phyloP scores from a whole-genome alignment of 1,140 invertebrate species.

The Chironomus tepperi region DNA sequence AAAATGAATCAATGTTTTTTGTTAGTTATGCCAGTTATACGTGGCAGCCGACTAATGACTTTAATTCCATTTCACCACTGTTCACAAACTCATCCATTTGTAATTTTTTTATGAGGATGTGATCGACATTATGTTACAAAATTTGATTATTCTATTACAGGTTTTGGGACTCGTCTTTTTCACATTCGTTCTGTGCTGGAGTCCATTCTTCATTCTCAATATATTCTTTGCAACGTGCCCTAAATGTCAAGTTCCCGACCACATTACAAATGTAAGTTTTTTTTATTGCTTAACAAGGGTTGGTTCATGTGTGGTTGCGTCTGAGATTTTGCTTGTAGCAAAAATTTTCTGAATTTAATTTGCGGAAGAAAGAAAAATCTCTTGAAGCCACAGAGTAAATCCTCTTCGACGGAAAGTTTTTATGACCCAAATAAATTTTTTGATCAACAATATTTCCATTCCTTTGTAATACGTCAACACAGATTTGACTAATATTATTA shows the following conservation, averaged over 20 bases:
- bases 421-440: too few species aligned
- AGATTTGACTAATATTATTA: not conserved
- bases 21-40: not conserved
- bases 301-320: too few species aligned
- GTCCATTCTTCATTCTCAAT: constrained; percentile 82
- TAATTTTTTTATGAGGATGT: not conserved
- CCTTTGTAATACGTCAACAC: not conserved
- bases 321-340: too few species aligned
- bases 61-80: not conserved
- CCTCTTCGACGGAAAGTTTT: too few species aligned
- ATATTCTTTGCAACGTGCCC: constrained; percentile 70
- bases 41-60: not conserved
- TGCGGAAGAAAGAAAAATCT: too few species aligned
- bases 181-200: constrained; percentile 84
- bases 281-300: not conserved
- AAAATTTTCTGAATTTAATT: too few species aligned
- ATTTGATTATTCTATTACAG: not conserved
- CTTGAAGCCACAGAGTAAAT: too few species aligned
- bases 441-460: constrained; percentile 9
- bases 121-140: not conserved
- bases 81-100: too few species aligned
- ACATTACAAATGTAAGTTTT: constrained; percentile 29
- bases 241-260: constrained; percentile 55
- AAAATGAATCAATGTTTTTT: not conserved
- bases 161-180: constrained; percentile 79